A percentile compares a stretch with the other conserved stretches of the same genome.
These are phyloP conservation scores for Oscheius sp. DNA, from an alignment of 2,888 invertebrate genomes.

Conservation along the genomic window DNA sequence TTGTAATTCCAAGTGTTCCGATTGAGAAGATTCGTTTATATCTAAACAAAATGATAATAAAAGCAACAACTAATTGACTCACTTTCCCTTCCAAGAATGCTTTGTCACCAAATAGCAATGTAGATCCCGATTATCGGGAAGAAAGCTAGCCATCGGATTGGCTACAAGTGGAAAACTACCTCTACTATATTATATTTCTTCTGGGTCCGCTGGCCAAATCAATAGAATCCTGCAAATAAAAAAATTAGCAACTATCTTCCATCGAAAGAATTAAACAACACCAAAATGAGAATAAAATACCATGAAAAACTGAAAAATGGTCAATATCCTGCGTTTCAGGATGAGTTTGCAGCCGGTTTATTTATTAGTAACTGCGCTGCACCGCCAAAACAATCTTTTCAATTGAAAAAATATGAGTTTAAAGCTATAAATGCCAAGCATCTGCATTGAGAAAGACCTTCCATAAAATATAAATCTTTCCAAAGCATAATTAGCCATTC, in stretches of 20 bases:
- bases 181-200: no score
- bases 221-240: no score
- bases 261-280: neutral
- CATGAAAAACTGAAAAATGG: neutral
- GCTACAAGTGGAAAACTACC: neutral
- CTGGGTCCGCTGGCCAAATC: no score
- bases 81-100: conserved; percentile 98
- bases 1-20: conserved; percentile 92
- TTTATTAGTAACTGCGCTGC: neutral
- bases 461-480: no score
- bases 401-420: no score
- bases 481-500: no score
- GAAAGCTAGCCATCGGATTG: conserved; percentile 40
- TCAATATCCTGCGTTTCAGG: neutral
- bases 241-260: neutral
- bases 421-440: no score
- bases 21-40: conserved; percentile 97
- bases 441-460: no score
- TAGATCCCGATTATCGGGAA: conserved; percentile 92
- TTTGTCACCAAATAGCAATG: conserved; percentile 96
- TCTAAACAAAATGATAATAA: conserved; percentile 72
- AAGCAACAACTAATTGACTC: conserved; percentile 29
- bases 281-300: neutral
- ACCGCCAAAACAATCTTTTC: no score
- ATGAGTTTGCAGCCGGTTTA: neutral